These are phyloP conservation scores for Ceratitis capitata DNA, from an alignment of 1,140 invertebrate species.

Conservation along the genomic window DNA sequence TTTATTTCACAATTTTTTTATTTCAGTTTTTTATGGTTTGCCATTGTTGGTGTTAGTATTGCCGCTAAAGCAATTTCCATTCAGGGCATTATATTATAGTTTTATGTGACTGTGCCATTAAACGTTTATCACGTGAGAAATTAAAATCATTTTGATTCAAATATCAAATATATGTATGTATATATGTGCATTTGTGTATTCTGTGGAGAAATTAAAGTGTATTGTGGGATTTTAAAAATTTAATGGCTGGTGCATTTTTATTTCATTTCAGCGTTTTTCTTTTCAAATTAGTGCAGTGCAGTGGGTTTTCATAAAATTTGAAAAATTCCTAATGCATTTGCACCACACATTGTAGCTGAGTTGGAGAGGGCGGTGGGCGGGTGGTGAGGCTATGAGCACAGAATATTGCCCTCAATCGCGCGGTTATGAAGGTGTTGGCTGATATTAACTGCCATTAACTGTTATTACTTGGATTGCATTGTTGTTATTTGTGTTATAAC, in stretches of 20 bases:
- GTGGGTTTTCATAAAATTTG: background rate
- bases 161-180: background rate
- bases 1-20: background rate
- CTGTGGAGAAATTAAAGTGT: too few relatives aligned
- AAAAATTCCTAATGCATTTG: background rate
- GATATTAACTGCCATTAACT: background rate
- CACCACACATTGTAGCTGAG: background rate
- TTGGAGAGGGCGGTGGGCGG: background rate
- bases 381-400: background rate
- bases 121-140: slow-evolving; percentile 34
- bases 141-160: slow-evolving; percentile 8
- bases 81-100: background rate
- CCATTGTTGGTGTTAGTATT: background rate
- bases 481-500: background rate
- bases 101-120: slow-evolving; percentile 4
- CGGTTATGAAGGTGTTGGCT: background rate
- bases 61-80: background rate
- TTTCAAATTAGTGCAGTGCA: background rate
- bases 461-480: background rate
- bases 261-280: too few relatives aligned
- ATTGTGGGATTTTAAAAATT: background rate
- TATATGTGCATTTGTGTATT: background rate
- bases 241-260: background rate
- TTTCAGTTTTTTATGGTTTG: too few relatives aligned
- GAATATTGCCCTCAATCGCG: background rate